Evolutionary conservation across 92 coral and sea anemone species (phyloP), one percentile per base, ranked within the genome.

Genomic region (Paragorgia papillata): DNA sequence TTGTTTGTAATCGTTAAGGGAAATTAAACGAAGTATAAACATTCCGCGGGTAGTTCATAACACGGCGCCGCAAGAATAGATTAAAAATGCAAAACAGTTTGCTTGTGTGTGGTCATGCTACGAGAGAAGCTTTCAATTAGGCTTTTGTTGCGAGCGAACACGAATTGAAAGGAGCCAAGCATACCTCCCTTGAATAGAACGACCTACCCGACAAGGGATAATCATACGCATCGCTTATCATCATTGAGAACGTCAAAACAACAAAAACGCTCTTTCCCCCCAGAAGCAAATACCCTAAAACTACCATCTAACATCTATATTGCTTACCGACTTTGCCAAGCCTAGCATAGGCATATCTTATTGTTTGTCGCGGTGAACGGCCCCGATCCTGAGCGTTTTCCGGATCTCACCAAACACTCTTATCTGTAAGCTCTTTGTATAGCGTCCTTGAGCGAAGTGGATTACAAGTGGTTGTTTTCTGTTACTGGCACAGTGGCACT

Each of bases 1-100:
- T 43, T 53, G 40, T 68, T 68, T 68, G 39, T 39, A 25, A 53
- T 55, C 63, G 51, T 71, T 33, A 51, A 35, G 26, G 63, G 34
- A 40, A 30, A 55, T 71, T 30, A 55, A 55, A 18, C 44, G 3
- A 55, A n/a, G 19, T 39, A 71, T 40, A 55, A 71, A 71, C 78
- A 71, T 57, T 17, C 44, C 60, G 41, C 78, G 75, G 75, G 40
- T 68, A 25, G 26, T 34, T 48, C 44, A 37, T 18, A 49, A 14
- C 51, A 54, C 43, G 48, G 26, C 75, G 75, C 75, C 58, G 75
- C 50, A 31, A 44, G 75, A 48, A 68, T 28, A 68, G 51, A 71
- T 71, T 71, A 71, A 71, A 71, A 49, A 71, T 71, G 78, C 64
- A 71, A 71, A 71, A 35, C 57, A 71, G 78, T 33, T 53, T 69